These are phyloP conservation scores for human DNA, from an alignment of 2,113 vertebrate species.

Conservation along the genomic window GRCh38 chr5:18661501-18662000, in stretches of 20 bases:
- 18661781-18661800: not conserved
- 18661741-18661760: not conserved
- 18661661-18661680: not conserved
- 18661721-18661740: not conserved
- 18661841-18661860: not conserved
- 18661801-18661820: not conserved
- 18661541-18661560: not conserved
- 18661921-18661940: not conserved
- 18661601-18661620: not conserved
- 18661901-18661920: not conserved
- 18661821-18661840: not conserved
- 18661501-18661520: not conserved
- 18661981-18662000: not conserved
- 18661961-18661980: not conserved
- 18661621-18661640: not conserved
- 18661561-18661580: not conserved
- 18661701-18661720: not conserved
- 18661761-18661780: not conserved
- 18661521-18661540: not conserved
- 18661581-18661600: not conserved
- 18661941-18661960: not conserved
- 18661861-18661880: not conserved
- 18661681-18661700: not conserved
- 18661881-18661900: not conserved
- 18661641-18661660: not conserved